These are phyloP conservation scores for Varroa destructor DNA, from an alignment of 1,140 invertebrate species.

Conservation along the genomic window DNA sequence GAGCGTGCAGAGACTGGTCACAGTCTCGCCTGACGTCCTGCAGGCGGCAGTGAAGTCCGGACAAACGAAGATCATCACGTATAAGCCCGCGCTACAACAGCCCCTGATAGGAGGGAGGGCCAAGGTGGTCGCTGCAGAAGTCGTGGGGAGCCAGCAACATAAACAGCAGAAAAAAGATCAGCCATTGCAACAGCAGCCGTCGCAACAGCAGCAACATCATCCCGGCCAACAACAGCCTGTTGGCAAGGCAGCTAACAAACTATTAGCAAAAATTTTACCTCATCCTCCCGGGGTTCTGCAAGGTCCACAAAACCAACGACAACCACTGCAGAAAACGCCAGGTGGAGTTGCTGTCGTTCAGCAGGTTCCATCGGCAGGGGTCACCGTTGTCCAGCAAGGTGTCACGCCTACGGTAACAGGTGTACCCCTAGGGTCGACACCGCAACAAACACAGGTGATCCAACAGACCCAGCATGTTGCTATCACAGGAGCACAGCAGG, in stretches of 20 bases:
- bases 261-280: too few species aligned
- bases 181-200: too few species aligned
- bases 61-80: slow-evolving; percentile 26
- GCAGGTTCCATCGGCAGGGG: slow-evolving; percentile 10
- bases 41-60: slow-evolving; percentile 22
- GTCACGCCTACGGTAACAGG: background rate
- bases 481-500: background rate
- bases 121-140: slow-evolving; percentile 27
- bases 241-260: too few species aligned
- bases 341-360: background rate
- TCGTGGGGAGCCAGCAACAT: slow-evolving; percentile 19
- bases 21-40: slow-evolving; percentile 26
- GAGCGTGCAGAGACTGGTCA: slow-evolving; percentile 14
- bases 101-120: slow-evolving; percentile 21
- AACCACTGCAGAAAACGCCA: background rate
- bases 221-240: too few species aligned
- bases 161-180: slow-evolving; percentile 3
- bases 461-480: slow-evolving; percentile 3
- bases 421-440: background rate
- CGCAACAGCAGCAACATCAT: too few species aligned
- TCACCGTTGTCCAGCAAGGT: slow-evolving; percentile 4
- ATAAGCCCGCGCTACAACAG: slow-evolving; percentile 23
- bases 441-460: background rate
- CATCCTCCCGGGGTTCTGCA: too few species aligned
- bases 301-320: too few species aligned